Evolutionary conservation across 2,888 invertebrate species (phyloP), one percentile per base, ranked within the genome.

Genomic region (Vannuccia rotundouncinata): DNA sequence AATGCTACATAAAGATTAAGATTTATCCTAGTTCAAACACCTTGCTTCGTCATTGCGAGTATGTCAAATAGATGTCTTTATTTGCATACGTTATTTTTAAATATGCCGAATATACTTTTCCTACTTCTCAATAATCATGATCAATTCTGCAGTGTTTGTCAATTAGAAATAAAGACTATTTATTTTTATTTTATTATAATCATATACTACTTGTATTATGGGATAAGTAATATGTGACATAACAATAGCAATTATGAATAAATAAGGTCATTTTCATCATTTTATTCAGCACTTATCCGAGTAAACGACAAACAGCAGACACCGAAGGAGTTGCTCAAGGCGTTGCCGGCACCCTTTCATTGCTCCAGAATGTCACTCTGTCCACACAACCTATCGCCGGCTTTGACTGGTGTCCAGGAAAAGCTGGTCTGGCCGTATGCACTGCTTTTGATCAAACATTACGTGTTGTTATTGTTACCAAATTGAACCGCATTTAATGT

Each of bases 341-440:
- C 0, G 92, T 94, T 0, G 88, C 92, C 0, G 96, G 96, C 0
- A 91, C 90, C 31, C 85, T 95, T 29, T 89, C 90, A 30, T 90
- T 93, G 79, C 87, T 95, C 2, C 94, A 95, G 87, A 94, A 94
- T 81, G 91, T 91, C 84, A 92, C 92, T 0, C 85, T 96, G 79
- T 93, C 95, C 25, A 90, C 92, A 1, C 96, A 97, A 86, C 96
- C 96, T 0, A 92, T 97, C 82, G 92, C 92, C 85, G 91, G 93
- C 10, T 92, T 94, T 83, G 94, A 95, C 85, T 97, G 96, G 96
- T 94, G 93, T 88, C 91, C 92, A 0, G 95, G 96, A 86, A 95
- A 95, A 86, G 89, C 91, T 74, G 96, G 96, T 0, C 89, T 97
- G 0, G 93, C 93, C 1, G 92, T 95, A 0, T 93, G 94, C 85